Evolutionary conservation across 2,888 invertebrate species (phyloP).

Genomic region (Epinotia demarniana): DNA sequence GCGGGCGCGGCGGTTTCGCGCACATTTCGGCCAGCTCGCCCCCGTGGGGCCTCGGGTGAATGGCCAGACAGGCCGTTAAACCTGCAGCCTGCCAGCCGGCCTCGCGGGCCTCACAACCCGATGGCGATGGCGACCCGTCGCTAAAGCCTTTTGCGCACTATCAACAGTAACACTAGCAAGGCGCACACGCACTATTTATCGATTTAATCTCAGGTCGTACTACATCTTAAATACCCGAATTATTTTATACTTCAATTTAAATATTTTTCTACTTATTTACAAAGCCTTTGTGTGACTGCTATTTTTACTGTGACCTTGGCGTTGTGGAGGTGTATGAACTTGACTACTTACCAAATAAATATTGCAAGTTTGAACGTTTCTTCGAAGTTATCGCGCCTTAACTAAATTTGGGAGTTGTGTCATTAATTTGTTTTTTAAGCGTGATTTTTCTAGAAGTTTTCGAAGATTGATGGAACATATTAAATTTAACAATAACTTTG

Average conservation of each 20-base stretch:
- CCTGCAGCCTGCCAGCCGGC: conserved; percentile 63
- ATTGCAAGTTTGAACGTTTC: conserved; percentile 13
- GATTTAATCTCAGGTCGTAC: neutral
- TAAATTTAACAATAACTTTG: neutral
- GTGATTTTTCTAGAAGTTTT: neutral
- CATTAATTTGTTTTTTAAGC: neutral
- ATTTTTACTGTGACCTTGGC: conserved; percentile 33
- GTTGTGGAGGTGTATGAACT: conserved; percentile 30
- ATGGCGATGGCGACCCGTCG: conserved; percentile 2
- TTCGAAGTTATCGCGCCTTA: conserved; percentile 1
- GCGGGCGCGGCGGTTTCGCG: conserved; percentile 81
- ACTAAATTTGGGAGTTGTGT: conserved; percentile 10
- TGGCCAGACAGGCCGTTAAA: conserved; percentile 84
- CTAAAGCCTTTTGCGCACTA: conserved; percentile 8
- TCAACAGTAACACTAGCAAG: neutral
- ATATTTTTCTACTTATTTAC: conserved; percentile 1
- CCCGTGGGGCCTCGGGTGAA: conserved; percentile 83
- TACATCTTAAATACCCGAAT: neutral
- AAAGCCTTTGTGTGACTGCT: conserved; percentile 14
- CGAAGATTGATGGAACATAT: neutral
- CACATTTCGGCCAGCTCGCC: conserved; percentile 66
- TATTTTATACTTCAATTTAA: conserved; percentile 2
- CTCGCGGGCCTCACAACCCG: conserved; percentile 56
- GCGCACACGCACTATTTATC: neutral
- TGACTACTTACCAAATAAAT: conserved; percentile 25